Evolutionary conservation across 2,113 vertebrate genomes (phyloP), one percentile per base, ranked within the genome.

Genomic region (Spea bombifrons): DNA sequence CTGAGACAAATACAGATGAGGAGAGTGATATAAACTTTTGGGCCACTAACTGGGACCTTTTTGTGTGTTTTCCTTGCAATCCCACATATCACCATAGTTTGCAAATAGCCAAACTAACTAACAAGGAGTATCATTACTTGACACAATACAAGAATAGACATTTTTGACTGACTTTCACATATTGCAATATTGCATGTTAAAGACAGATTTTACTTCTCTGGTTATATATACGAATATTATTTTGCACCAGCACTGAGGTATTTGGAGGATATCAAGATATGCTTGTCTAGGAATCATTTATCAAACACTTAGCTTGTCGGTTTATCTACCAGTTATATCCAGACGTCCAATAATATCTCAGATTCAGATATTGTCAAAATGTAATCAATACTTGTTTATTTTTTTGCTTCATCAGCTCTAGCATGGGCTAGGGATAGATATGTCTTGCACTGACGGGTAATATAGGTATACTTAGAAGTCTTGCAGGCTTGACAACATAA

Each of bases 281-380:
- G 43, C 66, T 43, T 44, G 0, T n/a, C 30, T 55, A 2, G 50
- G 67, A 7, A 69, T 9, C 75, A 61, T 69, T 44, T 77, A 50
- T 63, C 55, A 7, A 44, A 45, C 13, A 30, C 3, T 63, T 68
- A 57, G 8, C 45, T 48, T 48, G 30, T 16, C 63, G 55, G 66
- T 45, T 77, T 77, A 70, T 63, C 59, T 71, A 70, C 75, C 66
- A 10, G 67, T 43, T 45, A 44, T 44, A 59, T 46, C 43, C 7
- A 3, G 13, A 30, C 59, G 52, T 13, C 52, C 12, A 72, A 53
- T 17, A 72, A 17, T 72, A 71, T 15, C 67, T 63, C 45, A 70
- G 43, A 69, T 67, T 49, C 16, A 70, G 66, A 77, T 70, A 77
- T 30, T 70, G 66, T 77, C 75, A 77, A 77, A 71, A 77, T 63